Base-by-base conservation (phyloP, 2,888 invertebrate genomes). In the Amitus sp. region DNA sequence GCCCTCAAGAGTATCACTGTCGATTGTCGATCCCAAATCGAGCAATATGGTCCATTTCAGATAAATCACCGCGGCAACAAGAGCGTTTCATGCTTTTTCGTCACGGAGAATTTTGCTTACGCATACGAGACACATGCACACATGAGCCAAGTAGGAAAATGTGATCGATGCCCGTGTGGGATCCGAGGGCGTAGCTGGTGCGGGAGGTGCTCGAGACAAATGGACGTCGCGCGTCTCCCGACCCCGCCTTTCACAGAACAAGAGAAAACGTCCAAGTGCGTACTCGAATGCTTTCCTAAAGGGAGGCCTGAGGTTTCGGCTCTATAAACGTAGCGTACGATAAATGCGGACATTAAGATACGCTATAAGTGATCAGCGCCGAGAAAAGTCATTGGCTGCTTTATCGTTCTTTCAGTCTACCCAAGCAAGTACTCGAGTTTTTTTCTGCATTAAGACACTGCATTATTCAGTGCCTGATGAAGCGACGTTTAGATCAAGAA, bases 121-220 rank as follows among this genome's bases (percentile, higher is more conserved):
- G 47, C 19, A 42, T n/a, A 50, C 45, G 51, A 30, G 51, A 55
- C n/a, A 50, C 33, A 34, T 49, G 43, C 49, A 20, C 70, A 70
- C 67, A 68, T 66, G 70, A 10, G 42, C 37, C 34, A 72, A 73
- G 78, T 73, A 78, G 77, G 75, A 78, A 79, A 80, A 77, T 77
- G 80, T 82, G 82, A 82, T 82, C 81, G 82, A 82, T 82, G 82
- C 80, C 76, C n/a, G n/a, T 76, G 78, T 78, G 81, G 82, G 82
- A 81, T 79, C 80, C 79, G 77, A 74, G 78, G 82, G 82, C 82
- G 82, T 82, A 80, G 72, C 80, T 82, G 80, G 81, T 79, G 82
- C 82, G 81, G 80, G 82, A 81, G 80, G 80, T 75, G 78, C 76
- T 70, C 80, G 80, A 82, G 82, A 82, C 82, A 82, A 82, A 82